Conservation (phyloP, 1,140 invertebrate genomes). For the Drosophila malerkotliana region DNA sequence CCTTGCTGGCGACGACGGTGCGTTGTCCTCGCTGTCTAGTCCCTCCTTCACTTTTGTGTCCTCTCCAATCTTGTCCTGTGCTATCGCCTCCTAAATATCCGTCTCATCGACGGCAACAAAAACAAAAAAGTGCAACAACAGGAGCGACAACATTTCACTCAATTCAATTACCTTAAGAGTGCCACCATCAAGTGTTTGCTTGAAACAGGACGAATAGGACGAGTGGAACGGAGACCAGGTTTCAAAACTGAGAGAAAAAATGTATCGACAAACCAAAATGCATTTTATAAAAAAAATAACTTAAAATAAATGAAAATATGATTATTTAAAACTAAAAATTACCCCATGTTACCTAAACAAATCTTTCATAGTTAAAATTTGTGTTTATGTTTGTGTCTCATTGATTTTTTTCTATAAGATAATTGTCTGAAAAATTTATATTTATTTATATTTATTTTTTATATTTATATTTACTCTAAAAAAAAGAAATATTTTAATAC, state of each 20-base stretch:
- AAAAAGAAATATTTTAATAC: no score
- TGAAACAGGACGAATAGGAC: slow-evolving; percentile 40
- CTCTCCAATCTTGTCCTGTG: slow-evolving; percentile 31
- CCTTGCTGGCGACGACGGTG: slow-evolving; percentile 46
- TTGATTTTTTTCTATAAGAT: no score
- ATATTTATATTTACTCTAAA: no score
- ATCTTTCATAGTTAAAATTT: neutral
- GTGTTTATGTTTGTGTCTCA: neutral
- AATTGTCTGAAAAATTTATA: no score
- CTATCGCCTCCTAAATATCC: slow-evolving; percentile 65
- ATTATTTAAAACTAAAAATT: no score
- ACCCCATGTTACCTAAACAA: no score
- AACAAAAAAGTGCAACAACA: slow-evolving; percentile 40
- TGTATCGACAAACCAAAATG: no score
- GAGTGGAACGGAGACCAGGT: neutral
- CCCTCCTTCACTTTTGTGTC: slow-evolving; percentile 9
- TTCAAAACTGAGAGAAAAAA: neutral
- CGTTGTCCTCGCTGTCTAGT: slow-evolving; percentile 38
- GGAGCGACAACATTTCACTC: slow-evolving; percentile 78
- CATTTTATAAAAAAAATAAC: no score
- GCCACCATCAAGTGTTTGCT: slow-evolving; percentile 77
- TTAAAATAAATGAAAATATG: no score
- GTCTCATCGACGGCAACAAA: slow-evolving; percentile 68
- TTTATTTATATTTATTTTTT: no score
- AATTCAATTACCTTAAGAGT: slow-evolving; percentile 83